Evolutionary conservation across 2,113 vertebrate species (phyloP), one percentile per base, ranked within the genome.

Genomic region (Hippopotamus amphibius): DNA sequence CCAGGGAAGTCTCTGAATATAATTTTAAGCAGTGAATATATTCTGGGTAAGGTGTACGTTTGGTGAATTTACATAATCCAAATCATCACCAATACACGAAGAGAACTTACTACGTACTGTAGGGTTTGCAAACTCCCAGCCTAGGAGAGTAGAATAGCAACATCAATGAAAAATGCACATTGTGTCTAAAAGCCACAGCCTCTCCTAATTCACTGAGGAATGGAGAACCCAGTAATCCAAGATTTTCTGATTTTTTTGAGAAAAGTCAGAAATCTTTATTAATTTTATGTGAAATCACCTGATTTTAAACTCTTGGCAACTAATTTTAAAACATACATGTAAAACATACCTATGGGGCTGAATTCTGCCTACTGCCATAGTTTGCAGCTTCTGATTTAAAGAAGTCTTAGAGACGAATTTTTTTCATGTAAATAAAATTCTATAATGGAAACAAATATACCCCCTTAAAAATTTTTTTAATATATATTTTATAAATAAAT

Each of bases 361-460:
- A 81, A 89, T 94, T 92, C 83, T 46, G 55, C 71, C 50, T 89
- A 50, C 14, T 68, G 19, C 41, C n/a, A 55, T 30, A 77, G 28
- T 57, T 96, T 93, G 13, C 12, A 95, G 55, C 17, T 90, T 94
- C 30, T 93, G 46, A 91, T 88, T 93, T 93, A 74, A 72, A 90
- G 43, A 87, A 68, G 74, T 53, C 10, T 65, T 87, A 48, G 48
- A 33, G 33, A 65, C 43, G 33, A 76, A 26, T 6, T 88, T 68
- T 84, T 96, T 88, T 43, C 53, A 83, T 61, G 8, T 83, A 80
- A 85, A 83, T 83, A 69, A 72, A 94, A 90, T 88, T 71, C 24
- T 46, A 57, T 65, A 85, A 90, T 72, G 48, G 8, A 93, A 82
- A 69, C 82, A 37, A 88, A 94, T 28, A n/a, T 22, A 72, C 24